A percentile compares a stretch with the other conserved stretches of the same genome.
Evolutionary conservation across 30 jellyfish, hydroid and myxozoan genomes (phyloP).

Genomic region (Turritopsis dohrnii): DNA sequence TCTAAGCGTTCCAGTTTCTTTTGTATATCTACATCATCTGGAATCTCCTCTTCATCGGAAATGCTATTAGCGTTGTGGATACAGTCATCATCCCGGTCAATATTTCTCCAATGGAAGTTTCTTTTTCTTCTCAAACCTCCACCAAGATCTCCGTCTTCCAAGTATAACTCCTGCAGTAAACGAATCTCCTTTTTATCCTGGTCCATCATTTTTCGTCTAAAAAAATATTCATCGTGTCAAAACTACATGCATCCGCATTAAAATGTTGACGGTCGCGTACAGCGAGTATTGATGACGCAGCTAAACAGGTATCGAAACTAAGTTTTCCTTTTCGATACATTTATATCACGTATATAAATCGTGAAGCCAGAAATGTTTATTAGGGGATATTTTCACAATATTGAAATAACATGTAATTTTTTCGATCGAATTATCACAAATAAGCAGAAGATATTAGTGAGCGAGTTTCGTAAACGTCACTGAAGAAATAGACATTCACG

Average conservation of each 20-base stretch:
- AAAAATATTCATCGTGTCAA: not conserved
- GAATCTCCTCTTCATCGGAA: conserved; percentile 50
- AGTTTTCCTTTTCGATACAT: too few species aligned
- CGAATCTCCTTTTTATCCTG: conserved; percentile 76
- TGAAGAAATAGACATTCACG: too few species aligned
- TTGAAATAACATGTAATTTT: not conserved
- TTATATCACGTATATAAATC: too few species aligned
- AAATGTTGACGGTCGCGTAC: too few species aligned
- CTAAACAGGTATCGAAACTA: too few species aligned
- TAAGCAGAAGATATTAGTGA: too few species aligned
- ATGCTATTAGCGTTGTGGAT: conserved; percentile 17
- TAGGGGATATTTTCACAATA: too few species aligned
- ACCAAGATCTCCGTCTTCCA: conserved; percentile 86
- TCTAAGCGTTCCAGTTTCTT: conserved; percentile 59
- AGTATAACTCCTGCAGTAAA: conserved; percentile 62
- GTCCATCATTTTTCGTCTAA: conserved; percentile 62
- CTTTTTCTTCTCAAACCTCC: conserved; percentile 77
- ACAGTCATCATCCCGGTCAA: conserved; percentile 40
- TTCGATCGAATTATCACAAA: not conserved
- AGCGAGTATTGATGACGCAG: too few species aligned
- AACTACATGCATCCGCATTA: not conserved
- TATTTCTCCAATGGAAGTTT: conserved; percentile 86
- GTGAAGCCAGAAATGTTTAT: too few species aligned
- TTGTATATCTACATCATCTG: conserved; percentile 31
- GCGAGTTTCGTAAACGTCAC: too few species aligned